These are phyloP conservation scores for Drosophila gunungcola DNA, from an alignment of 1,140 invertebrate genomes.

Conservation along the genomic window DNA sequence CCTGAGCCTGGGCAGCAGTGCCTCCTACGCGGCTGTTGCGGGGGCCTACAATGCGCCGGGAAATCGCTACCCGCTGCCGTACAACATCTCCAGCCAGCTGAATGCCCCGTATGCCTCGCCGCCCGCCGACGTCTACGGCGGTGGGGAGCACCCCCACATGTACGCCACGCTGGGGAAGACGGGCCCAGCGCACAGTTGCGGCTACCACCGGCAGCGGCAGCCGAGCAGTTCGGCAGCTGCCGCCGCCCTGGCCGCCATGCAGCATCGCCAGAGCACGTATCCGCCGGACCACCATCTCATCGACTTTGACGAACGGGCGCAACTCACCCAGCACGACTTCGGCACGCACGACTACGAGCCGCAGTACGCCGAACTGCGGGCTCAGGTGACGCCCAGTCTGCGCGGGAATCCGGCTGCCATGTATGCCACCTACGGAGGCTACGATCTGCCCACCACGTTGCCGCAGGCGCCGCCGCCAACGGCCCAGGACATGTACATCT, in stretches of 20 bases:
- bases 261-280: slow-evolving; percentile 75
- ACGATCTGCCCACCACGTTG: slow-evolving; percentile 53
- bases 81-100: slow-evolving; percentile 80
- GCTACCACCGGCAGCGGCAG: slow-evolving; percentile 49
- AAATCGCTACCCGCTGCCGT: slow-evolving; percentile 81
- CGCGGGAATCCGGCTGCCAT: slow-evolving; percentile 13
- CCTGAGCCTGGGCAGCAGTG: slow-evolving; percentile 69
- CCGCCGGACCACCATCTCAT: slow-evolving; percentile 87
- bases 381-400: slow-evolving; percentile 20
- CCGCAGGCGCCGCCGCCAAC: slow-evolving; percentile 30
- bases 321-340: slow-evolving; percentile 72
- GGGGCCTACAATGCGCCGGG: slow-evolving; percentile 80
- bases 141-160: slow-evolving; percentile 42
- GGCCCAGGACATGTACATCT: slow-evolving; percentile 69
- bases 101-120: slow-evolving; percentile 69
- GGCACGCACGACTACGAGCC: slow-evolving; percentile 60
- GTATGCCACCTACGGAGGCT: slow-evolving; percentile 37
- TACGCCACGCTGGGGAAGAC: slow-evolving; percentile 65
- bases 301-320: slow-evolving; percentile 88
- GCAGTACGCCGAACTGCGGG: slow-evolving; percentile 43
- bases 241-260: slow-evolving; percentile 54
- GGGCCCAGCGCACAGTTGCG: slow-evolving; percentile 49
- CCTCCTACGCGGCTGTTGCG: slow-evolving; percentile 75
- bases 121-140: slow-evolving; percentile 51
- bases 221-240: slow-evolving; percentile 1